Evolutionary conservation across 2,797 vertebrate species (phyloP).

Genomic region (Gymnothorax javanicus): DNA sequence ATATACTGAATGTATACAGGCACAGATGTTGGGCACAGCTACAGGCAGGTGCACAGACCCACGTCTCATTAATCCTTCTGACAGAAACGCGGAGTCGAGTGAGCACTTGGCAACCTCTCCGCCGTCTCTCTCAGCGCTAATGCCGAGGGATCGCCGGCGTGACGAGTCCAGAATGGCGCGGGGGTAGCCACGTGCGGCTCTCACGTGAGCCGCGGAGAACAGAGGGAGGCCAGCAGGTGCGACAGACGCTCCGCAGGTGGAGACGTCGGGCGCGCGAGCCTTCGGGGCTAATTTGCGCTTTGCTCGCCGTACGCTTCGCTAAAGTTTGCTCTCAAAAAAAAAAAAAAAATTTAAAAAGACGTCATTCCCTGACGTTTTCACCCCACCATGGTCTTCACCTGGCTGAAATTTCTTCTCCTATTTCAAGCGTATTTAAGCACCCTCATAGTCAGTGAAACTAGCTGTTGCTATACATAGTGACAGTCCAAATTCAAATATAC

Average conservation of each 20-base stretch:
- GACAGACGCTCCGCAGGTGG: slow-evolving; percentile 6
- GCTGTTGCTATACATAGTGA: no score
- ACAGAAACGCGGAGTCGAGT: slow-evolving; percentile 23
- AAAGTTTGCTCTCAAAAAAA: slow-evolving; percentile 23
- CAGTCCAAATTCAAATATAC: no score
- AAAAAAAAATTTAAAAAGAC: no score
- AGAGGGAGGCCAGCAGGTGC: slow-evolving; percentile 21
- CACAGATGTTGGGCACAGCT: slow-evolving; percentile 19
- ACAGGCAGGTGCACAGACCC: slow-evolving; percentile 25
- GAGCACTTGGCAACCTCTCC: slow-evolving; percentile 14
- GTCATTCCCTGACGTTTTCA: not conserved
- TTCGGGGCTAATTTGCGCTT: not conserved
- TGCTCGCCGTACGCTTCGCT: not conserved
- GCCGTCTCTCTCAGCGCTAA: not conserved
- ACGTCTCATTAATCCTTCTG: slow-evolving; percentile 37
- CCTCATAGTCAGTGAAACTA: no score
- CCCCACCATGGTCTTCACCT: not conserved
- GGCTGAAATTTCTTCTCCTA: no score
- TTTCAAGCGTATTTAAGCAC: no score
- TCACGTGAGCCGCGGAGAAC: slow-evolving; percentile 30
- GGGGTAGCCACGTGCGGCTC: not conserved
- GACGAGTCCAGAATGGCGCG: not conserved
- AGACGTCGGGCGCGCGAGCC: not conserved
- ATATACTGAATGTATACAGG: no score
- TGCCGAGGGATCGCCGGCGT: not conserved